Evolutionary conservation across 2,888 invertebrate genomes (phyloP), one percentile per base, ranked within the genome.

Genomic region (Trissoscelio sp.): DNA sequence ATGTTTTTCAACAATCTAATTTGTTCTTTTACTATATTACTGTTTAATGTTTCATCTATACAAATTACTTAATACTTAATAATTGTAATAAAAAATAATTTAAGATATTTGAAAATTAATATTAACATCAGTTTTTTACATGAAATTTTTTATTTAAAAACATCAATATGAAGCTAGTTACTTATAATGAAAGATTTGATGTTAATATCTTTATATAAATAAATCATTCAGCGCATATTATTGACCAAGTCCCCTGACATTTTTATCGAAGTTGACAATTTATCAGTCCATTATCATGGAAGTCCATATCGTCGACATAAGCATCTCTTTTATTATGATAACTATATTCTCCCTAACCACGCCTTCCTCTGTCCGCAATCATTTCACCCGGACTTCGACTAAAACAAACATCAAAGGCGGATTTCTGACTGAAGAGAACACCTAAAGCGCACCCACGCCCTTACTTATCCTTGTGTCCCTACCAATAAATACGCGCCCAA

Each of bases 391-490:
- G 57, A 58, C 44, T 62, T 58, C 66, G 37, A 53, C 58, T 66
- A 66, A 73, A 79, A 73, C 66, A 79, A 79, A 79, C 79, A 73
- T 79, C 79, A 79, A 79, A 79, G 70, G 66, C 58, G 28, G 11
- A 62, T 39, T 51, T 53, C 51, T 34, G 42, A 1, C 20, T 16
- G 42, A 31, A 28, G n/a, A n/a, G n/a, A 48, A 57, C 72, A 72
- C 48, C 62, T 37, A 66, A 46, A 55, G 46, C 44, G 39, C 73
- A 20, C 48, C 9, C 48, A 57, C 74, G 57, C 58, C 66, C 74
- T 20, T 16, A 3, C 31, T 18, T 51, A 55, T 28, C 70, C 64
- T 37, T 34, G 37, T 67, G 78, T 70, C 55, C 64, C 62, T 55
- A 46, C 70, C 70, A 70, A 78, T 78, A 78, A 79, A 57, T 73